Percentiles rank a stretch among this genome's conserved stretches.
Evolutionary conservation across 2,888 invertebrate genomes (phyloP).

Genomic region (Phrixothrix hirtus): DNA sequence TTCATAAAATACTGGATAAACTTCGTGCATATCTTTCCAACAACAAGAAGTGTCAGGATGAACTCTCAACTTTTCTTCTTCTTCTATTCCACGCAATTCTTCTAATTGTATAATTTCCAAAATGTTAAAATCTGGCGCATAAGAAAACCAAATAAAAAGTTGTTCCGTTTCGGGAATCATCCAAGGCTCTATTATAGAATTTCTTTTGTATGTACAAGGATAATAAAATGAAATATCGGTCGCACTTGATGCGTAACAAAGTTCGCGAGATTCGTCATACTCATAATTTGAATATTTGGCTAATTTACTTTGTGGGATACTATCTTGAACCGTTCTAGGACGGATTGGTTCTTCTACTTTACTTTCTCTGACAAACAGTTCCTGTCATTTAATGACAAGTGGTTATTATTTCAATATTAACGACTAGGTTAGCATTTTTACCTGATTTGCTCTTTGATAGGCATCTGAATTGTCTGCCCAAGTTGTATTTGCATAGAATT

Average conservation of each 20-base stretch:
- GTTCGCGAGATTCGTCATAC: slow-evolving; percentile 58
- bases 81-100: slow-evolving; percentile 35
- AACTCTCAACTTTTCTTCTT: slow-evolving; percentile 18
- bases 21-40: slow-evolving; percentile 33
- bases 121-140: slow-evolving; percentile 37
- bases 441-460: slow-evolving; percentile 49
- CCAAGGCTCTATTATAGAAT: slow-evolving; percentile 62
- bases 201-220: slow-evolving; percentile 31
- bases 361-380: slow-evolving; percentile 42
- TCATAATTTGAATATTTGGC: slow-evolving; percentile 58
- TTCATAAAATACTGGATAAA: slow-evolving; percentile 33
- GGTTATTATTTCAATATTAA: too few species aligned
- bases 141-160: slow-evolving; percentile 45
- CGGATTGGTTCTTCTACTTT: slow-evolving; percentile 45
- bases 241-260: slow-evolving; percentile 48
- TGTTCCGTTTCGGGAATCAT: slow-evolving; percentile 62
- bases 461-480: slow-evolving; percentile 43
- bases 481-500: slow-evolving; percentile 47
- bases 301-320: slow-evolving; percentile 67
- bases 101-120: slow-evolving; percentile 31
- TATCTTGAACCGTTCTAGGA: slow-evolving; percentile 63
- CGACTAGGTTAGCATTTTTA: slow-evolving; percentile 34
- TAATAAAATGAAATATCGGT: slow-evolving; percentile 34
- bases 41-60: slow-evolving; percentile 8
- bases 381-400: slow-evolving; percentile 39